Base-by-base conservation (phyloP, 2,113 vertebrate genomes). In the Gnathochromis pfefferi region DNA sequence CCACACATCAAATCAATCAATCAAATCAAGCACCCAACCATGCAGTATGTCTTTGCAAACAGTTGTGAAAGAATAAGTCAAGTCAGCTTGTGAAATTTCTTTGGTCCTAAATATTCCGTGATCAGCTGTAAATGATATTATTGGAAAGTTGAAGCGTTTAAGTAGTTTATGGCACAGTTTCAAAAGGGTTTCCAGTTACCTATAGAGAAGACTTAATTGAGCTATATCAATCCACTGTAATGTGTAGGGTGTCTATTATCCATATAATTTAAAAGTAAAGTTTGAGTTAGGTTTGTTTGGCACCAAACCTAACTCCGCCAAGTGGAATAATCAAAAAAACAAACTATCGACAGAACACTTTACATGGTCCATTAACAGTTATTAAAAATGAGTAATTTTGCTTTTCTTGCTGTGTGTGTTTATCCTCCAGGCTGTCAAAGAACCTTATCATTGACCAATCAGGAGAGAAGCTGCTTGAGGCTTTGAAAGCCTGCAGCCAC, bases 361-460 rank as follows among this genome's bases (percentile, higher is more conserved):
- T 47, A 19, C 19, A 19, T 42, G 12, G 21, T 53, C 28, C 42
- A 9, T 6, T 9, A 78, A 35, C 4, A 47, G 10, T 28, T 33
- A 79, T 16, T 10, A 63, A 58, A 49, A 51, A 3, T 9, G 4
- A 33, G 17, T 45, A 3, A 1, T 49, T 51, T n/a, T 65, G 7
- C 40, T 17, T 21, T 23, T 82, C 13, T 17, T 73, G 23, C 9
- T 47, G 14, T 70, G 23, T 55, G 7, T 81, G 13, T 93, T 19
- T 65, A 2, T 85, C 58, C 47, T 90, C 10, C 84, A 98, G 98
- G 82, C 94, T 98, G 33, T 97, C 97, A 4, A 92, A 95, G 0
- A 98, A 97, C 86, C 79, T 53, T 47, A 94, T 97, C 9, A 87
- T 94, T 58, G 94, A 96, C 17, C 82, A 60, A 1, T 96, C 96